Evolutionary conservation across 2,888 invertebrate genomes (phyloP).

Genomic region (Theretra japonica): DNA sequence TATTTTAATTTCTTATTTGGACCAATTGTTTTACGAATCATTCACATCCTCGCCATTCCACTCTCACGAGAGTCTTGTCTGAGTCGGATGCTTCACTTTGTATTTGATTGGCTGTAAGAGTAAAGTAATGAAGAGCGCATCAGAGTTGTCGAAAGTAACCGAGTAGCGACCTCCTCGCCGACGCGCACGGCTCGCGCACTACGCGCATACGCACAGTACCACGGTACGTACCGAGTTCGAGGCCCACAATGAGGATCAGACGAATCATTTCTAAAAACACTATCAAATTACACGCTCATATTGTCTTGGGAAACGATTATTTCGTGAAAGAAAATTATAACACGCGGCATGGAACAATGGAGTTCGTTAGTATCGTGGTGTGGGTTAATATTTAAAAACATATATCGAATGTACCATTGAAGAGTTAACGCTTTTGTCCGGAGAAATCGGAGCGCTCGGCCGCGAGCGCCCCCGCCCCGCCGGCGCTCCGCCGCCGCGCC

Average conservation of each 20-base stretch:
- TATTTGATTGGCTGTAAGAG: constrained; percentile 59
- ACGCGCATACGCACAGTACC: constrained; percentile 29
- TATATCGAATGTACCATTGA: constrained; percentile 73
- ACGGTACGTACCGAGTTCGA: constrained; percentile 55
- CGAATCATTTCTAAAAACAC: constrained; percentile 81
- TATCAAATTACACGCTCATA: constrained; percentile 76
- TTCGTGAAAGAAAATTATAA: constrained; percentile 60
- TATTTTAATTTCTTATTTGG: constrained; percentile 50
- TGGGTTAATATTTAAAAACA: constrained; percentile 70
- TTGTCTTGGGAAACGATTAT: constrained; percentile 75
- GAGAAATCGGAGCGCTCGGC: constrained; percentile 62
- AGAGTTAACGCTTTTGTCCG: constrained; percentile 75
- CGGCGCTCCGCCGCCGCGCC: constrained; percentile 45
- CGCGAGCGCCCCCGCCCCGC: constrained; percentile 2
- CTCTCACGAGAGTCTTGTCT: constrained; percentile 3
- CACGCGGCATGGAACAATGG: constrained; percentile 79
- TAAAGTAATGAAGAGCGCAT: constrained; percentile 1
- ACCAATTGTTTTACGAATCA: constrained; percentile 48
- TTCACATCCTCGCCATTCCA: constrained; percentile 43
- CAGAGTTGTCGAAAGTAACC: constrained; percentile 35
- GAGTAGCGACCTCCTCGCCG: constrained; percentile 51
- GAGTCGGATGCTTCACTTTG: constrained; percentile 43
- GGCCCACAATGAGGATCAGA: constrained; percentile 65
- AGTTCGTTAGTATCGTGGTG: constrained; percentile 75
- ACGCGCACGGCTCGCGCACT: constrained; percentile 38